Evolutionary conservation across 2,797 vertebrate species (phyloP).

Genomic region (Apodemus agrarius): DNA sequence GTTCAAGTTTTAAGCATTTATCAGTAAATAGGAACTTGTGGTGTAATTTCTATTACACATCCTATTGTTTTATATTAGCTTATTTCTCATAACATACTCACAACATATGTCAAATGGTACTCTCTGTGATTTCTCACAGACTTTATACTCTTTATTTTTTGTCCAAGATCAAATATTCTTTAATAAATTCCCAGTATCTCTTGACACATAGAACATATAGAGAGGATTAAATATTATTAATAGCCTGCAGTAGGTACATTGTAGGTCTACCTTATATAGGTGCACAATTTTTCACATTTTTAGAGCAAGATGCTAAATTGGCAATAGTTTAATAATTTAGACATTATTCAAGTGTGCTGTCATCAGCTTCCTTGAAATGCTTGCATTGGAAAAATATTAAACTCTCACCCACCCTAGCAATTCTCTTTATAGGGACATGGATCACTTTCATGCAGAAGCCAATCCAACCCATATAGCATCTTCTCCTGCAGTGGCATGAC

Average conservation of each 20-base stretch:
- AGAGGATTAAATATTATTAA: not conserved
- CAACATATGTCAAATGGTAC: not conserved
- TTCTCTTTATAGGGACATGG: not conserved
- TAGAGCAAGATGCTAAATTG: not conserved
- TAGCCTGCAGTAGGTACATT: not conserved
- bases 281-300: not conserved
- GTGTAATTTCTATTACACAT: not conserved
- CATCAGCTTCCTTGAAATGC: not conserved
- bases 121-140: not conserved
- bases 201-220: not conserved
- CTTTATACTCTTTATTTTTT: not conserved
- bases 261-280: not conserved
- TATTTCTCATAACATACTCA: not conserved
- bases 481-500: not conserved
- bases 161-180: not conserved
- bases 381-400: not conserved
- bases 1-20: not conserved
- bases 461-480: not conserved
- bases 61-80: not conserved
- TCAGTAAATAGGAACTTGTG: not conserved
- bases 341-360: not conserved
- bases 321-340: not conserved
- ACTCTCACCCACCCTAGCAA: not conserved
- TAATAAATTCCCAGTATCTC: not conserved
- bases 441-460: not conserved